These are phyloP conservation scores for Channa argus DNA, from an alignment of 2,113 vertebrate genomes.

Conservation along the genomic window DNA sequence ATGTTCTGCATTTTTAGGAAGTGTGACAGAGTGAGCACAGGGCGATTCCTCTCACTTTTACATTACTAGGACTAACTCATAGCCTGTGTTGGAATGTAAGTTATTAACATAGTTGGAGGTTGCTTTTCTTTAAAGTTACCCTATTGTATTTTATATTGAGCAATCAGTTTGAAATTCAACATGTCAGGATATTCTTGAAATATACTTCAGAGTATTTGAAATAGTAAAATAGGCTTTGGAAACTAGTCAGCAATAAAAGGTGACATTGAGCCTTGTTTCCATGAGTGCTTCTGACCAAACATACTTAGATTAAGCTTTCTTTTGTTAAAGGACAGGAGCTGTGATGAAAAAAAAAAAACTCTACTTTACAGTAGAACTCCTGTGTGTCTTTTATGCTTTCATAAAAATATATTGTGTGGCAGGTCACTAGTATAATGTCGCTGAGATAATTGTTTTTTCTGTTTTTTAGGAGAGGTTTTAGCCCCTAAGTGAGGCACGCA, in stretches of 20 bases:
- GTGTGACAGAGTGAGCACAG: too few relatives aligned
- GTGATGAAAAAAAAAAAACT: too few relatives aligned
- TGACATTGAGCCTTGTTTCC: too few relatives aligned
- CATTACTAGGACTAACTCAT: too few relatives aligned
- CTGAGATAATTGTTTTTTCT: background rate
- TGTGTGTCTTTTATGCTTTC: background rate
- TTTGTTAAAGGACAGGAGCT: background rate
- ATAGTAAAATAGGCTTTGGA: background rate
- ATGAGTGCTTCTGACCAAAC: too few relatives aligned
- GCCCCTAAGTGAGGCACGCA: background rate
- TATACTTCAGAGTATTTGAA: background rate
- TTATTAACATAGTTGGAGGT: background rate
- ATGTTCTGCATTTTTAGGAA: too few relatives aligned
- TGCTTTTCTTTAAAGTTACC: background rate
- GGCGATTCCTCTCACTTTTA: too few relatives aligned
- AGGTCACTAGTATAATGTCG: background rate
- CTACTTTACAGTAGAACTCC: too few relatives aligned
- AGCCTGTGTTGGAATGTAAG: too few relatives aligned
- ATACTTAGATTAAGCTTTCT: background rate
- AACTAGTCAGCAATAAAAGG: background rate
- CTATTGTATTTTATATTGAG: background rate
- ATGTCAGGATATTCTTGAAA: background rate
- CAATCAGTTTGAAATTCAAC: background rate
- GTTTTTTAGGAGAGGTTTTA: background rate
- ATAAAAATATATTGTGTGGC: background rate